Evolutionary conservation across 1,140 invertebrate genomes (phyloP), one percentile per base, ranked within the genome.

Genomic region (Stegodyphus dumicola): DNA sequence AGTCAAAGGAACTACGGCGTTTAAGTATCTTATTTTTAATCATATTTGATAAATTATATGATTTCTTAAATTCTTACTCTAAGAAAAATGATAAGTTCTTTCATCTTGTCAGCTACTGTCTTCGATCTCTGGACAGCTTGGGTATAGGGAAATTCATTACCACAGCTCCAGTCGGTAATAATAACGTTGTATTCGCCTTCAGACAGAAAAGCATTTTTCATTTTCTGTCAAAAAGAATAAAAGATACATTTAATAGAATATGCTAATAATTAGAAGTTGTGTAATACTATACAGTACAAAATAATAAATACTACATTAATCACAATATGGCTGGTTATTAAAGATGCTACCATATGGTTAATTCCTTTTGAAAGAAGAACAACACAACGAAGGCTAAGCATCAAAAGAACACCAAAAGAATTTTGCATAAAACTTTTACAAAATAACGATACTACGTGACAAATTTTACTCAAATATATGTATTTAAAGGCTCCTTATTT

Each of bases 41-140:
- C 33, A 3, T 33, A 33, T 1, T 33, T 33, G 33, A 3, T 33
- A 33, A 33, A 1, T 33, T 33, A 33, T 1, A 33, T 33, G 33
- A 33, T 33, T 33, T 60, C 5, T 60, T 10, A 1, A 60, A 10
- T 2, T 17, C 51, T 18, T 69, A 87, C 85, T 73, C 53, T 18
- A 48, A 91, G 79, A 51, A 89, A 87, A 18, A 88, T 88, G 6
- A 92, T 88, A 6, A 93, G 89, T 17, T 92, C 88, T 0, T 91
- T 92, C 6, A 93, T 88, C 87, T 93, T 92, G 10, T 93, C 92
- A 5, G 93, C 94, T 6, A 94, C 93, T 0, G 94, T 90, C 74
- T 93, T 92, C 0, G 93, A 93, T 83, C 94, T 94, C 1, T 93
- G 92, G 1, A 93, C 92, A 0, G 93, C 93, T 11, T 91, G 89